Evolutionary conservation across 2,888 invertebrate genomes (phyloP).

Genomic region (Drosophila barbarae): DNA sequence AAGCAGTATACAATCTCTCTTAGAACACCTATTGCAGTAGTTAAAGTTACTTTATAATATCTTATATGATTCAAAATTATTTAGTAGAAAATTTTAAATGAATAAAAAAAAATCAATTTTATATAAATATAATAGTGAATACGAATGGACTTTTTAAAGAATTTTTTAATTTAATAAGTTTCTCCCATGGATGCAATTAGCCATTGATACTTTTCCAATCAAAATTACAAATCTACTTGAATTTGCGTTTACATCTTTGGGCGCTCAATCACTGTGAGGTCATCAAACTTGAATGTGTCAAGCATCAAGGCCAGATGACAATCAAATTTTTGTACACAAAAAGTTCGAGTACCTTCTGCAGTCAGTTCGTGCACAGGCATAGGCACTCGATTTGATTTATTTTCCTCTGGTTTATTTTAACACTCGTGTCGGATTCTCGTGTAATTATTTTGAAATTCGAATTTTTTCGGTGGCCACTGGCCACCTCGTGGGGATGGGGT

Average conservation of each 20-base stretch:
- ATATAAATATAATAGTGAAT: too few species aligned
- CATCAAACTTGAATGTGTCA: conserved; percentile 38
- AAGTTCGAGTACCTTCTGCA: conserved; percentile 21
- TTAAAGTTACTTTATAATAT: too few species aligned
- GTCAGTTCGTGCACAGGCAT: conserved; percentile 28
- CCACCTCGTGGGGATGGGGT: conserved; percentile 33
- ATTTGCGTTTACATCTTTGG: conserved; percentile 3
- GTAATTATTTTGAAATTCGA: conserved; percentile 70
- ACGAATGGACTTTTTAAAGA: too few species aligned
- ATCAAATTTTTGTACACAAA: conserved; percentile 24
- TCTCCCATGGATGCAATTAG: background rate
- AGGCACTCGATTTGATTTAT: conserved; percentile 48
- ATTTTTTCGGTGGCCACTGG: conserved; percentile 57
- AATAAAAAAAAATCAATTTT: too few species aligned
- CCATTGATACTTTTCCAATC: background rate
- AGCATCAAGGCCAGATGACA: conserved; percentile 41
- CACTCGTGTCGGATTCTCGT: conserved; percentile 54
- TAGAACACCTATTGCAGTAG: background rate
- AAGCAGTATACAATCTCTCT: background rate
- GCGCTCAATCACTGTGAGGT: conserved; percentile 29
- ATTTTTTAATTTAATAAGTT: background rate
- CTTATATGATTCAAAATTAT: too few species aligned
- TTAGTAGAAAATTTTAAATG: too few species aligned
- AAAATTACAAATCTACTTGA: conserved; percentile 25
- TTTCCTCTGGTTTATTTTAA: conserved; percentile 12